These are phyloP conservation scores for Ditylenchus dipsaci DNA, from an alignment of 1,140 invertebrate species.

Conservation along the genomic window DNA sequence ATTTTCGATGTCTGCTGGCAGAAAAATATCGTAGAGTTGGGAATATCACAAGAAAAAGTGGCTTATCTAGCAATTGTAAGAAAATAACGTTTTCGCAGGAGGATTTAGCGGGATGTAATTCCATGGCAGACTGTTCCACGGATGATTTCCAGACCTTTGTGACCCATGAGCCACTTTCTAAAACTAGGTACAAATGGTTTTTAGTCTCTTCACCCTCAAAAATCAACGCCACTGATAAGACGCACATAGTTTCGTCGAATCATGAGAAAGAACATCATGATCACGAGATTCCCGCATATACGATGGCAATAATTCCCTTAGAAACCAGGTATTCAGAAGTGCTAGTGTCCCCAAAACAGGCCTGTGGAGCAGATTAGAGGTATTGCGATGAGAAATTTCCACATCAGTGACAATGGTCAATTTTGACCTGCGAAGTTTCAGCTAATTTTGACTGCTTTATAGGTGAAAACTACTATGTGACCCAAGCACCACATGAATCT, in stretches of 20 bases:
- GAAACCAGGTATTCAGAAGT: constrained; percentile 81
- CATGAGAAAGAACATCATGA: constrained; percentile 53
- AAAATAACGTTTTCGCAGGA: no score
- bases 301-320: constrained; percentile 89
- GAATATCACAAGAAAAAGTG: no score
- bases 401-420: constrained; percentile 77
- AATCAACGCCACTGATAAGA: constrained; percentile 48
- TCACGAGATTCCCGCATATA: constrained; percentile 82
- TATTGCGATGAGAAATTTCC: constrained; percentile 85
- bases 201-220: constrained; percentile 54
- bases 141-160: no score
- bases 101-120: no score
- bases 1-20: no score
- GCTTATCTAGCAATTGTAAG: no score
- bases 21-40: no score
- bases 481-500: constrained; percentile 68
- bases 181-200: no score
- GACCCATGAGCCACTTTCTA: no score
- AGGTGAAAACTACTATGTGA: constrained; percentile 69
- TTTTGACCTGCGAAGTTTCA: background rate
- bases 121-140: no score
- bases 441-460: constrained; percentile 60
- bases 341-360: constrained; percentile 81
- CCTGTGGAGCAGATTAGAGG: constrained; percentile 76
- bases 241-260: constrained; percentile 10